These are phyloP conservation scores for Bicyclus anynana DNA, from an alignment of 1,140 invertebrate genomes.

Conservation along the genomic window DNA sequence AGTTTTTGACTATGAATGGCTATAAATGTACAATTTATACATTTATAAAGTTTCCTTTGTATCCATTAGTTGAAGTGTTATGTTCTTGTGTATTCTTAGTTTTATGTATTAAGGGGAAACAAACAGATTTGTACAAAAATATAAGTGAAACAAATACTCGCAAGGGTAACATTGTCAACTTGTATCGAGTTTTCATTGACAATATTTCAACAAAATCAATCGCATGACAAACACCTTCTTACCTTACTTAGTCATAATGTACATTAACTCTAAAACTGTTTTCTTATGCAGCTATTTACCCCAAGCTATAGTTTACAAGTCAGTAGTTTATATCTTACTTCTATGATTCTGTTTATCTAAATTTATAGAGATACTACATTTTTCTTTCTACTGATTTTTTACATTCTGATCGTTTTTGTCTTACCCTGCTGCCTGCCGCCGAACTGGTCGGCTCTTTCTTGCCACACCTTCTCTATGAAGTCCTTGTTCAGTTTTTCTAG, in stretches of 20 bases:
- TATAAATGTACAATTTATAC: too few species aligned
- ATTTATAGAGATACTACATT: not conserved
- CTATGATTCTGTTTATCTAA: too few species aligned
- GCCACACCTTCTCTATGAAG: conserved; percentile 89
- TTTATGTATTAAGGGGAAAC: not conserved
- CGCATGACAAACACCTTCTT: not conserved
- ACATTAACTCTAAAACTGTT: too few species aligned
- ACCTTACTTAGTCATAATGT: too few species aligned
- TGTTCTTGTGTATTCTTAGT: not conserved
- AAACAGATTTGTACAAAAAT: not conserved
- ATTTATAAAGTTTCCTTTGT: not conserved
- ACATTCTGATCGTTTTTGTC: conserved; percentile 51
- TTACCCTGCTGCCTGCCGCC: conserved; percentile 92
- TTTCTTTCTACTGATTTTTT: not conserved
- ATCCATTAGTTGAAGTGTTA: not conserved
- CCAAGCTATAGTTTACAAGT: too few species aligned
- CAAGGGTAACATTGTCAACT: not conserved
- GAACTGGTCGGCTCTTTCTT: conserved; percentile 90
- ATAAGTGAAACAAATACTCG: not conserved
- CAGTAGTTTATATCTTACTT: too few species aligned
- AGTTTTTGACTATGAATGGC: too few species aligned
- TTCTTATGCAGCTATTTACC: too few species aligned
- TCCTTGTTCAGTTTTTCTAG: conserved; percentile 90
- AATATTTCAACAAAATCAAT: not conserved
- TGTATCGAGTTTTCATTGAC: not conserved